phyloP scores from a whole-genome alignment of 2,113 vertebrate genomes.

The Alosa alosa region DNA sequence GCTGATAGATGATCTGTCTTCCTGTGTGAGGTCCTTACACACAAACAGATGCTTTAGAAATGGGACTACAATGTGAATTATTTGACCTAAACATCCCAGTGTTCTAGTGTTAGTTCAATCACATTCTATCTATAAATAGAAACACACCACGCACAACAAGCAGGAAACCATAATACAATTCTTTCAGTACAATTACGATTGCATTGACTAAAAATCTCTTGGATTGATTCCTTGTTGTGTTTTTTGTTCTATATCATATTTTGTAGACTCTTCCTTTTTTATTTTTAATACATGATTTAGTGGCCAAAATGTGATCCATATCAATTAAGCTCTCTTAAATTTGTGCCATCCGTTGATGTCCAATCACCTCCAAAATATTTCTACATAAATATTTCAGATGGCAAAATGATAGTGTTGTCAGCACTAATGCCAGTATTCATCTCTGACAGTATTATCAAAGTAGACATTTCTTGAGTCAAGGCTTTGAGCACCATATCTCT shows the following conservation, averaged over 20 bases:
- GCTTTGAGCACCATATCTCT: not conserved
- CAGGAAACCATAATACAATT: not conserved
- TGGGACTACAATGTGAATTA: constrained; percentile 40
- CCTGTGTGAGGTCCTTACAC: constrained; percentile 33
- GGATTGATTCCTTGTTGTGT: not conserved
- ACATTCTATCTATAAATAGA: not conserved
- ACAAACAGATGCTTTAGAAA: constrained; percentile 62
- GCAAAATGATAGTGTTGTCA: not conserved
- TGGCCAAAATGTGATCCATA: not conserved
- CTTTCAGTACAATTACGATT: not conserved
- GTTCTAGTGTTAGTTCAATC: not conserved
- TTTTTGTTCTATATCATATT: not conserved
- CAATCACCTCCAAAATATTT: not conserved
- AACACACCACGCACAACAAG: not conserved
- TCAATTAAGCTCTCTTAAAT: not conserved
- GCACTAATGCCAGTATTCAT: not conserved
- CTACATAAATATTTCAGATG: not conserved
- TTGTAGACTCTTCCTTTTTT: not conserved
- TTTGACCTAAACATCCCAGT: not conserved
- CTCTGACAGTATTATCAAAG: not conserved
- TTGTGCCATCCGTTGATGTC: not conserved
- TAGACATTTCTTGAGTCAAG: not conserved
- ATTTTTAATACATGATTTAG: not conserved
- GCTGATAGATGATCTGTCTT: constrained; percentile 62
- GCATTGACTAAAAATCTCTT: not conserved